A percentile compares a stretch with the other conserved stretches of the same genome.
phyloP scores from a whole-genome alignment of 1,140 invertebrate genomes.

The Panagrolaimus sp. region DNA sequence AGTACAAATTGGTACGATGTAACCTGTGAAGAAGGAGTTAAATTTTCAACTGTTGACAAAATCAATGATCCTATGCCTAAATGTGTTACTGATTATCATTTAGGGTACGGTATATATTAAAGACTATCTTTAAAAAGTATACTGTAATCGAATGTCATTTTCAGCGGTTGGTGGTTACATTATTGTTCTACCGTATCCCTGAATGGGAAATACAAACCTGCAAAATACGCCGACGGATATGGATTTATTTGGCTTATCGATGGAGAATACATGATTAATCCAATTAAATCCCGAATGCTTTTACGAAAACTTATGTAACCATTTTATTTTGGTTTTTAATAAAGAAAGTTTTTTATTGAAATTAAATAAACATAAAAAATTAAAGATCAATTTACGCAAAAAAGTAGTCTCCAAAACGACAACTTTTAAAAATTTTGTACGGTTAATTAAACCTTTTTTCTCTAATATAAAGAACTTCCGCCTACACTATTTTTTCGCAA shows the following conservation, averaged over 20 bases:
- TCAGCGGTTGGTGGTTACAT: conserved; percentile 35
- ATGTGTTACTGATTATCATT: conserved; percentile 26
- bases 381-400: too few relatives aligned
- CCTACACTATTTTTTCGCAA: too few relatives aligned
- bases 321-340: too few relatives aligned
- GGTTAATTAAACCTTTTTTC: too few relatives aligned
- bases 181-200: conserved; percentile 28
- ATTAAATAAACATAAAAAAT: too few relatives aligned
- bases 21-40: conserved; percentile 26
- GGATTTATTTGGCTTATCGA: conserved; percentile 24
- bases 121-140: neutral
- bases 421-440: too few relatives aligned
- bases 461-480: too few relatives aligned
- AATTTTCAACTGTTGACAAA: conserved; percentile 29
- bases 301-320: too few relatives aligned
- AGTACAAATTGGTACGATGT: conserved; percentile 33
- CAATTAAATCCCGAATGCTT: conserved; percentile 15
- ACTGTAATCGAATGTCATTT: conserved; percentile 24
- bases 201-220: conserved; percentile 32
- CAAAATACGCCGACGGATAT: conserved; percentile 24
- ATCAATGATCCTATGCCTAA: conserved; percentile 29
- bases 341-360: too few relatives aligned
- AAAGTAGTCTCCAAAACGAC: too few relatives aligned
- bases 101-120: too few relatives aligned
- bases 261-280: conserved; percentile 24